Percentiles rank a stretch among this genome's conserved stretches.
These are phyloP conservation scores for Hedya salicella DNA, from an alignment of 2,888 invertebrate genomes.

Conservation along the genomic window DNA sequence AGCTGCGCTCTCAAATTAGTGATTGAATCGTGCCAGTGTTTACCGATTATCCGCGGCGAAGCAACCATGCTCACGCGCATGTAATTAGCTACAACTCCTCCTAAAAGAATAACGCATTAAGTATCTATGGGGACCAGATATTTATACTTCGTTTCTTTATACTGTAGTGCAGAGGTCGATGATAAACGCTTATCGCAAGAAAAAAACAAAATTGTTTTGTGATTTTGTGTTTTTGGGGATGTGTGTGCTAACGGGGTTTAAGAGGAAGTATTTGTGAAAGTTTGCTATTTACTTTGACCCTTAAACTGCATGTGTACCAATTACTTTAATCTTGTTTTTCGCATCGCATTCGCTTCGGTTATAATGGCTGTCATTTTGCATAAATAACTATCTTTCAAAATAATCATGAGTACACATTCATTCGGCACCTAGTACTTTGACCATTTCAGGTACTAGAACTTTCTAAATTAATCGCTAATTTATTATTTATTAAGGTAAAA, in stretches of 20 bases:
- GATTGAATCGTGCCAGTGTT: constrained; percentile 27
- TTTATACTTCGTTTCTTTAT: background rate
- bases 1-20: constrained; percentile 23
- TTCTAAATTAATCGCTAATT: too few species aligned
- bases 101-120: background rate
- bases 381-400: too few species aligned
- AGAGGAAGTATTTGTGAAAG: background rate
- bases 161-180: background rate
- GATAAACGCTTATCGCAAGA: constrained; percentile 25
- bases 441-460: too few species aligned
- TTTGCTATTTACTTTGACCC: background rate
- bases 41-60: constrained; percentile 28
- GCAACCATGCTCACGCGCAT: constrained; percentile 24
- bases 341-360: too few species aligned
- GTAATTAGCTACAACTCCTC: background rate
- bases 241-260: constrained; percentile 1
- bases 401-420: too few species aligned
- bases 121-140: background rate
- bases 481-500: too few species aligned
- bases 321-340: too few species aligned
- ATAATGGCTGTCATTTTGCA: too few species aligned
- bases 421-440: too few species aligned
- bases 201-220: constrained; percentile 20
- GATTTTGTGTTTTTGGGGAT: constrained; percentile 6
- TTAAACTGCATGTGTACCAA: background rate